Evolutionary conservation across 2,888 invertebrate species (phyloP).

Genomic region (Nomada flava): DNA sequence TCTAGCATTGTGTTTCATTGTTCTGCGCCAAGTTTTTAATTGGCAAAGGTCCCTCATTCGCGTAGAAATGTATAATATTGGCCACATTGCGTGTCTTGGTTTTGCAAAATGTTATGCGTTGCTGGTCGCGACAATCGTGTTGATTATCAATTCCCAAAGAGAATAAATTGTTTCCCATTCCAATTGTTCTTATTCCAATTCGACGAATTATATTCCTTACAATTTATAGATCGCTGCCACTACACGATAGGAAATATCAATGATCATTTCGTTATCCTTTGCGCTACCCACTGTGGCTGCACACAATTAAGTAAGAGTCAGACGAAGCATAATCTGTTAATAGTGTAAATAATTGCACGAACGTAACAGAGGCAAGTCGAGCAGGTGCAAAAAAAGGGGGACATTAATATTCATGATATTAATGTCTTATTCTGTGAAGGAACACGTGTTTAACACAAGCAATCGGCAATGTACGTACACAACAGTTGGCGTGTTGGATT

Average conservation of each 20-base stretch:
- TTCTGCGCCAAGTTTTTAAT: neutral
- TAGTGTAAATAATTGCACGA: neutral
- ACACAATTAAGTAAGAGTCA: neutral
- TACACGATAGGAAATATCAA: neutral
- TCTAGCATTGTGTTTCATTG: neutral
- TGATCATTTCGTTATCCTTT: neutral
- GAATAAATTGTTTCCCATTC: too few species aligned
- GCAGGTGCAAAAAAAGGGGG: neutral
- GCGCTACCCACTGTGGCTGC: too few species aligned
- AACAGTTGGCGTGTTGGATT: constrained; percentile 8
- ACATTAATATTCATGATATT: neutral
- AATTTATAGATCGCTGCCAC: too few species aligned
- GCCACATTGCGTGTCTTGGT: neutral
- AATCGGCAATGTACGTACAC: neutral
- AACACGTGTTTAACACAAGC: neutral
- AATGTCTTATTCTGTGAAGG: constrained; percentile 7
- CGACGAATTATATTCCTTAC: too few species aligned
- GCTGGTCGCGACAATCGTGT: too few species aligned
- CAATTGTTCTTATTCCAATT: too few species aligned
- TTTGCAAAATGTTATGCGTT: neutral
- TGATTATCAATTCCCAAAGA: neutral
- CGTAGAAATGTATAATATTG: neutral
- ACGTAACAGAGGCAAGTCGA: neutral
- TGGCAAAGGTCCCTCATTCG: neutral
- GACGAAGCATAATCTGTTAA: neutral